Conservation (phyloP, 2,888 invertebrate species). For the Volucella zonaria region DNA sequence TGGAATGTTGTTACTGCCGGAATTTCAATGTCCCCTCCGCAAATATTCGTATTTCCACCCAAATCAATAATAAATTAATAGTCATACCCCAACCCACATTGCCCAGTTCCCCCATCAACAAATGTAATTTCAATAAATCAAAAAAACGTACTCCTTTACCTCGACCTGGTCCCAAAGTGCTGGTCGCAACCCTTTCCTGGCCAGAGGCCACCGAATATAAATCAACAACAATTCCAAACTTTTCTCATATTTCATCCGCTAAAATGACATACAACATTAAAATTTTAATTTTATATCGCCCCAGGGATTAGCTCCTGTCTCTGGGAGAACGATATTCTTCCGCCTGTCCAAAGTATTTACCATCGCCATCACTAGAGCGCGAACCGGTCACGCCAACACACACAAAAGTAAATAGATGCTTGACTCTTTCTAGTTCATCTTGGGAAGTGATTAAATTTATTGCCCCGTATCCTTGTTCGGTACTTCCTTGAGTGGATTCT, state of each 20-base stretch:
- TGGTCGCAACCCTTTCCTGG: slow-evolving; percentile 54
- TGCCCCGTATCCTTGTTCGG: slow-evolving; percentile 55
- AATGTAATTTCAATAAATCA: slow-evolving; percentile 69
- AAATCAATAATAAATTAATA: slow-evolving; percentile 60
- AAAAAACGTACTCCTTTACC: slow-evolving; percentile 54
- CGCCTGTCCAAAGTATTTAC: slow-evolving; percentile 24
- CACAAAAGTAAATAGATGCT: slow-evolving; percentile 35
- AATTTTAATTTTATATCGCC: slow-evolving; percentile 73
- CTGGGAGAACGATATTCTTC: slow-evolving; percentile 63
- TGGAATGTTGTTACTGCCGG: background rate
- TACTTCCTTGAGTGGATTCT: background rate
- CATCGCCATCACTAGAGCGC: slow-evolving; percentile 10
- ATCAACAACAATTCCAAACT: slow-evolving; percentile 70
- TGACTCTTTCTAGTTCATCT: slow-evolving; percentile 59
- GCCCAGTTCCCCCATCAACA: slow-evolving; percentile 45
- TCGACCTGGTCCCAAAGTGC: slow-evolving; percentile 5
- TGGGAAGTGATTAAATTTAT: slow-evolving; percentile 72
- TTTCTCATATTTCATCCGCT: slow-evolving; percentile 71
- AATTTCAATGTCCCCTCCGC: background rate
- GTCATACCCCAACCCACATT: background rate
- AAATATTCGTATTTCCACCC: slow-evolving; percentile 1
- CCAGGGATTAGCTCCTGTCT: slow-evolving; percentile 66
- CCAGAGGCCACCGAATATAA: slow-evolving; percentile 66
- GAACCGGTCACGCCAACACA: slow-evolving; percentile 4
- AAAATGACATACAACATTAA: slow-evolving; percentile 72